phyloP scores from a whole-genome alignment of 1,140 invertebrate species.

The Phortica variegata region DNA sequence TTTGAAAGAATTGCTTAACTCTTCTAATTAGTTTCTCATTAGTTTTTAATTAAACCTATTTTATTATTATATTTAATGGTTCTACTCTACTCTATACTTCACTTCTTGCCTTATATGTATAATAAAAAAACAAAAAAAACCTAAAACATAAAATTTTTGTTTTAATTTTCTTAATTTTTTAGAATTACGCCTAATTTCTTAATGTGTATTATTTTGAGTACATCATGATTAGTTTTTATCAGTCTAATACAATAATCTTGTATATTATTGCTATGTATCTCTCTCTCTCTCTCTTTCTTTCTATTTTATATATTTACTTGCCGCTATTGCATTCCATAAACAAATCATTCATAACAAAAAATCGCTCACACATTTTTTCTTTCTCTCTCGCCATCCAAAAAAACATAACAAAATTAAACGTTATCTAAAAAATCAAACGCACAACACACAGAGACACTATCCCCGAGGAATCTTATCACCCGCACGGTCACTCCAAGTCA shows the following conservation, averaged over 20 bases:
- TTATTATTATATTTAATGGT: no score
- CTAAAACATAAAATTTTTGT: conserved; percentile 27
- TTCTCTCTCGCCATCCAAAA: conserved; percentile 22
- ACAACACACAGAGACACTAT: conserved; percentile 49
- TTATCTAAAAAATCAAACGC: conserved; percentile 8
- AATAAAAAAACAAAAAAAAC: conserved; percentile 1
- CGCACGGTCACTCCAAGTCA: conserved; percentile 50
- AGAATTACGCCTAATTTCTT: conserved; percentile 2
- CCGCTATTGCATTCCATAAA: neutral
- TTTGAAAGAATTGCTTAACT: no score
- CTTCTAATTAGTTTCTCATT: no score
- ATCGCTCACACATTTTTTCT: neutral
- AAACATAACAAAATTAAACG: conserved; percentile 32
- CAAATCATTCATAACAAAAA: neutral
- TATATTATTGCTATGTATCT: conserved; percentile 22
- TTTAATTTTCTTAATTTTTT: conserved; percentile 12
- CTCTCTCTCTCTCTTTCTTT: neutral
- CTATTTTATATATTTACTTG: neutral
- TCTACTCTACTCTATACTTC: no score
- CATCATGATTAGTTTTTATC: no score
- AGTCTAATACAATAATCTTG: no score
- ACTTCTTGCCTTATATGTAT: no score
- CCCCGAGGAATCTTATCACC: conserved; percentile 52
- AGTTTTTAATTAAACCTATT: no score
- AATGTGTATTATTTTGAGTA: conserved; percentile 2